A percentile compares a stretch with the other conserved stretches of the same genome.
These are phyloP conservation scores for Lagorchestes hirsutus DNA, from an alignment of 2,797 vertebrate genomes.

Conservation along the genomic window DNA sequence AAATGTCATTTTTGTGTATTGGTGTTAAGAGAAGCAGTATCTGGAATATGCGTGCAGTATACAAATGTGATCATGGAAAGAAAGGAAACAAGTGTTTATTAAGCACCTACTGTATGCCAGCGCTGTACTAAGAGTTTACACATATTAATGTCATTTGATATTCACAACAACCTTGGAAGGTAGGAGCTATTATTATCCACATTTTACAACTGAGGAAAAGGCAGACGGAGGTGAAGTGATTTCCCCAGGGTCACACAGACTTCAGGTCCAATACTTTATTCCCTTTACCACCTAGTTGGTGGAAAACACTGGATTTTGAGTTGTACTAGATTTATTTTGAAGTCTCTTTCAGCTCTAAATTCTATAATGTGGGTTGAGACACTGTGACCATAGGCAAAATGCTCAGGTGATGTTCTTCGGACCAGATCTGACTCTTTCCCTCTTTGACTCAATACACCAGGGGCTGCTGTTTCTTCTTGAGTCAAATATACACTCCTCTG, in stretches of 20 bases:
- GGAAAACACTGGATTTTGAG: neutral
- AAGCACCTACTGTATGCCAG: neutral
- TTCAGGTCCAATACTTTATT: neutral
- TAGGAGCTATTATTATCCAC: neutral
- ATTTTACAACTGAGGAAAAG: neutral
- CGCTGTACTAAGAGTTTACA: neutral
- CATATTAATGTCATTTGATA: neutral
- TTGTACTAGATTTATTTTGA: neutral
- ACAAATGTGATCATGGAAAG: neutral
- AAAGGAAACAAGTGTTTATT: neutral
- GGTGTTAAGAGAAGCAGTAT: neutral
- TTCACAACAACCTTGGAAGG: neutral
- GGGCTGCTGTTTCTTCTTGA: neutral
- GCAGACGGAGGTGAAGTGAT: neutral
- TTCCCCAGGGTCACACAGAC: neutral
- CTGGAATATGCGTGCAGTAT: neutral
- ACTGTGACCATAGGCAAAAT: neutral
- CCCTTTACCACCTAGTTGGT: neutral
- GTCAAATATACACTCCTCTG: neutral
- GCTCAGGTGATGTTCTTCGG: neutral
- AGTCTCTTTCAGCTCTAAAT: neutral
- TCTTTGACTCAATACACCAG: neutral
- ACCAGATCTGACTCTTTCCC: neutral
- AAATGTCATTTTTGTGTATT: neutral
- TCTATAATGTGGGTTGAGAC: neutral